A percentile compares a stretch with the other conserved stretches of the same genome.
These are phyloP conservation scores for Caretta caretta DNA, from an alignment of 2,113 vertebrate species.

Conservation along the genomic window DNA sequence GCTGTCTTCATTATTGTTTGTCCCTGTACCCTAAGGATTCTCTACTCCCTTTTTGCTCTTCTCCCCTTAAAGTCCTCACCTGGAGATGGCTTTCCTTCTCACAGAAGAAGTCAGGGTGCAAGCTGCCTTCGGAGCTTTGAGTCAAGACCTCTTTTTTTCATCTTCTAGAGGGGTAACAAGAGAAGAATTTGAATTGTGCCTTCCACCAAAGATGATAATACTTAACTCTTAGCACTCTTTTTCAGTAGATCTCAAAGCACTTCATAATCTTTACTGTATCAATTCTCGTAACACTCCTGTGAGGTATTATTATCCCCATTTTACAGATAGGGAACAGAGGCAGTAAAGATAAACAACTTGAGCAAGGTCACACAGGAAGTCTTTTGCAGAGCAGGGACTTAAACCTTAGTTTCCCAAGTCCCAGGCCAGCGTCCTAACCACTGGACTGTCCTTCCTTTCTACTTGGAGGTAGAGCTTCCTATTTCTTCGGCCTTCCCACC, in stretches of 20 bases:
- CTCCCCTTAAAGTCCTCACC: too few species aligned
- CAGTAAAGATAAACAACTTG: neutral
- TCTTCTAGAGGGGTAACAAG: neutral
- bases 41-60: neutral
- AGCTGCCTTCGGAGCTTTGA: neutral
- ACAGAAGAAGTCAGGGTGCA: neutral
- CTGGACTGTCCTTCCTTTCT: neutral
- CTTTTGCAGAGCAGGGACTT: neutral
- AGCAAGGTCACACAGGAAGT: neutral
- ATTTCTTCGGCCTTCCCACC: neutral
- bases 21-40: neutral
- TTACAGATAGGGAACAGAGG: neutral
- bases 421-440: neutral
- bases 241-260: neutral
- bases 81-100: neutral
- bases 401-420: neutral
- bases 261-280: neutral
- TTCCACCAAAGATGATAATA: neutral
- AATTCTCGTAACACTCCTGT: neutral
- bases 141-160: neutral
- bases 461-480: rapidly evolving
- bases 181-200: neutral
- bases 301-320: neutral
- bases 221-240: neutral
- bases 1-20: neutral